Evolutionary conservation across 1,140 invertebrate species (phyloP).

Genomic region (Drosophila seguyi): DNA sequence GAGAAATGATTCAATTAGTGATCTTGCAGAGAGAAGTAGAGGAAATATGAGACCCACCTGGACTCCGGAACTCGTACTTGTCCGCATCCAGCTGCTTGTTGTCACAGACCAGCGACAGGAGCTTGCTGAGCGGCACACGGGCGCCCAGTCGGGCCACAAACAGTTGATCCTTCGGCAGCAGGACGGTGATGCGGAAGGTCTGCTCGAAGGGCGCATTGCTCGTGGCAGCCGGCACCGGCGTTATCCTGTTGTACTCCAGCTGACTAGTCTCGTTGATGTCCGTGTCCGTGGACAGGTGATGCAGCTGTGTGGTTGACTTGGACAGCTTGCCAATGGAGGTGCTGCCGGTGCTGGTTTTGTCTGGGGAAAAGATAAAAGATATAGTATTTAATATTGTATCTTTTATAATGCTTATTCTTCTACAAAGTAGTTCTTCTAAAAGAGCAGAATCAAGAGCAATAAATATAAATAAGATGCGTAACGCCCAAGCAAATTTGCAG

Average conservation of each 20-base stretch:
- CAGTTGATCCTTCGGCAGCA: slow-evolving; percentile 93
- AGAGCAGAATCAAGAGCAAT: not conserved
- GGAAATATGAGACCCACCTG: slow-evolving; percentile 86
- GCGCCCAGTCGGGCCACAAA: slow-evolving; percentile 86
- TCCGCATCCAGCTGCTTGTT: slow-evolving; percentile 91
- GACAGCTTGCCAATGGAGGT: slow-evolving; percentile 77
- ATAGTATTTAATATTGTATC: too few species aligned
- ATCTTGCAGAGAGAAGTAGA: too few species aligned
- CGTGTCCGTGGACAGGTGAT: slow-evolving; percentile 70
- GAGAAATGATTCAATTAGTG: not conserved
- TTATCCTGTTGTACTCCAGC: slow-evolving; percentile 84
- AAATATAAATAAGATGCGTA: not conserved
- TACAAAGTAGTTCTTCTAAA: not conserved
- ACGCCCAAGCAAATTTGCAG: not conserved
- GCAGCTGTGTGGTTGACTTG: slow-evolving; percentile 83
- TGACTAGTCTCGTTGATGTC: slow-evolving; percentile 83
- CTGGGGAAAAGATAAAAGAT: slow-evolving; percentile 13
- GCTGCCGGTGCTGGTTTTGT: slow-evolving; percentile 57
- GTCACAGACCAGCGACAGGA: slow-evolving; percentile 91
- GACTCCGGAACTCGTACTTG: slow-evolving; percentile 92
- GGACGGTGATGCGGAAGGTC: slow-evolving; percentile 87
- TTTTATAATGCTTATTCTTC: not conserved
- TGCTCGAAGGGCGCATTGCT: slow-evolving; percentile 85
- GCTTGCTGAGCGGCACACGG: slow-evolving; percentile 89
- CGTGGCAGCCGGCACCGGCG: slow-evolving; percentile 79